Evolutionary conservation across 2,113 vertebrate genomes (phyloP).

Genomic region (Melanerpes formicivorus): DNA sequence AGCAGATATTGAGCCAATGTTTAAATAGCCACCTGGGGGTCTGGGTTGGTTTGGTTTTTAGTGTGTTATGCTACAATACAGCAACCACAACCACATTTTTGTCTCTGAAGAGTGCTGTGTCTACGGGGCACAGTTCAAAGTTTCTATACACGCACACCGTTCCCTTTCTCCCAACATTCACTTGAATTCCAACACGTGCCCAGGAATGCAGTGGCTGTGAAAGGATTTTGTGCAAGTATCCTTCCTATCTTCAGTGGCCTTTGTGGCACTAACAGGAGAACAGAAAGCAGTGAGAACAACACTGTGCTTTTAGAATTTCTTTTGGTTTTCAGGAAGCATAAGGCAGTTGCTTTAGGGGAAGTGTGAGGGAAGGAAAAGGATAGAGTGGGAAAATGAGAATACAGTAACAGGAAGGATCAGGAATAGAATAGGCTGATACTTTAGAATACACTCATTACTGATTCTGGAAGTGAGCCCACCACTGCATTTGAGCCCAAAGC

Average conservation of each 20-base stretch:
- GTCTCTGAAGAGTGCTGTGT: background rate
- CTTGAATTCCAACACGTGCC: background rate
- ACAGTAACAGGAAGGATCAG: background rate
- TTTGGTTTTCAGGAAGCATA: background rate
- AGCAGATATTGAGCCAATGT: background rate
- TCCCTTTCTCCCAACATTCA: background rate
- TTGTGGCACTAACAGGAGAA: background rate
- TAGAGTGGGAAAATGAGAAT: background rate
- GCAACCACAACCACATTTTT: background rate
- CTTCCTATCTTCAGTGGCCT: background rate
- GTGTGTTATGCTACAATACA: background rate
- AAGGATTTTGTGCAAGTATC: background rate
- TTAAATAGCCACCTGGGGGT: background rate
- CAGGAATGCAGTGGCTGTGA: background rate
- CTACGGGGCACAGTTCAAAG: background rate
- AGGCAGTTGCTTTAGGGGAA: background rate
- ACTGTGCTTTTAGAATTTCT: background rate
- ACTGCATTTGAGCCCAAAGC: background rate
- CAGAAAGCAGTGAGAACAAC: background rate
- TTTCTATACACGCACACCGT: accelerated
- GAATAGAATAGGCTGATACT: background rate
- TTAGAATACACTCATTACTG: background rate
- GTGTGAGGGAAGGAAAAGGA: background rate
- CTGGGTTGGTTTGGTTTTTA: background rate
- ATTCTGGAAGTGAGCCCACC: background rate